Conservation (phyloP, 2,113 vertebrate species). For the Crotalus viridis region DNA sequence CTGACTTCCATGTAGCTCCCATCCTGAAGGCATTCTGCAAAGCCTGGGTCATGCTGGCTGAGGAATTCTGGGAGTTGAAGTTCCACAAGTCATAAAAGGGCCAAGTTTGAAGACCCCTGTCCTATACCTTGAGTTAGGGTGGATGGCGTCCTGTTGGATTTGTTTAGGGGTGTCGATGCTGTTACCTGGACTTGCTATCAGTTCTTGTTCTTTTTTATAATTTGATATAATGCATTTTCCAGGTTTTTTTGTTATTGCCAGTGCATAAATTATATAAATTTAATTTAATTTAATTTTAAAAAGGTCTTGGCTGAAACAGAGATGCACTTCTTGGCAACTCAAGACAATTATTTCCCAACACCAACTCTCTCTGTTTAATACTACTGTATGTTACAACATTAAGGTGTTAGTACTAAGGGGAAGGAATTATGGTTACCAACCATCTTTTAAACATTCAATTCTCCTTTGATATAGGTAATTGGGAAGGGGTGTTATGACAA, state of each 20-base stretch:
- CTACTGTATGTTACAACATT: not conserved
- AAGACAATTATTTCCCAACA: not conserved
- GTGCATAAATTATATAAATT: not conserved
- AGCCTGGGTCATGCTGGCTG: not conserved
- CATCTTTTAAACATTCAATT: not conserved
- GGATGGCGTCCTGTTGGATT: not conserved
- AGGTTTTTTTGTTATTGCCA: not conserved
- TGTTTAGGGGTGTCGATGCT: not conserved
- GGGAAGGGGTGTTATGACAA: not conserved
- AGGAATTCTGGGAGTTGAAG: too few relatives aligned
- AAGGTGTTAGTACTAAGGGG: not conserved
- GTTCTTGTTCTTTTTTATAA: not conserved
- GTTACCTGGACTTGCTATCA: not conserved
- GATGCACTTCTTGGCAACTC: not conserved
- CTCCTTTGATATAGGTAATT: not conserved
- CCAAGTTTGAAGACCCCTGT: too few relatives aligned
- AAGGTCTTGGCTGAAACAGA: not conserved
- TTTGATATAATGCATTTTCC: not conserved
- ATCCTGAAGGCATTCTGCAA: not conserved
- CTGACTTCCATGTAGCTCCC: not conserved
- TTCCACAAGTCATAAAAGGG: too few relatives aligned
- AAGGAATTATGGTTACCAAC: not conserved
- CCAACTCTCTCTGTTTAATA: not conserved
- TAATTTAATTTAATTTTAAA: not conserved
- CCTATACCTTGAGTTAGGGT: not conserved